These are phyloP conservation scores for Eupithecia tripunctaria DNA, from an alignment of 2,888 invertebrate genomes.

Conservation along the genomic window DNA sequence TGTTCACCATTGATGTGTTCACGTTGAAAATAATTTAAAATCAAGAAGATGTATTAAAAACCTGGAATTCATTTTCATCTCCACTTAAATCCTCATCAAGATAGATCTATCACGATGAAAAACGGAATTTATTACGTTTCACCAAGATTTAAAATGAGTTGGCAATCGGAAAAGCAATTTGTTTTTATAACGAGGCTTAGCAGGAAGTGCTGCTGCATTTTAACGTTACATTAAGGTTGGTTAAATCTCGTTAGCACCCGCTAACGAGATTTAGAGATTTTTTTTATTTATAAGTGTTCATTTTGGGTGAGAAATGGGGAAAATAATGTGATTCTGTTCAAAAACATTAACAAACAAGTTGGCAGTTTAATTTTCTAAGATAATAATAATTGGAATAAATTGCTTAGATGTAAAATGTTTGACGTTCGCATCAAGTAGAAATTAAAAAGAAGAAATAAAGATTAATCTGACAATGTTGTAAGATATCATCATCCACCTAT, in stretches of 20 bases:
- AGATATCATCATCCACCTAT: too few relatives aligned
- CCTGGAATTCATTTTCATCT: background rate
- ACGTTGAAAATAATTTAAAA: background rate
- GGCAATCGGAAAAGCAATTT: constrained; percentile 17
- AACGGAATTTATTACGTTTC: background rate
- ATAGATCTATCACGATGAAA: background rate
- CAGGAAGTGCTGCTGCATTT: background rate
- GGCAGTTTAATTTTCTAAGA: too few relatives aligned
- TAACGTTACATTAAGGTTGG: constrained; percentile 3
- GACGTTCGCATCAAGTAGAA: too few relatives aligned
- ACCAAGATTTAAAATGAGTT: constrained; percentile 8
- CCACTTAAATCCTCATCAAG: background rate
- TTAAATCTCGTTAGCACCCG: background rate
- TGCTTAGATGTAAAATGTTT: background rate
- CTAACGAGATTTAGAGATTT: too few relatives aligned
- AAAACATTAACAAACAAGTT: background rate
- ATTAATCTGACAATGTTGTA: too few relatives aligned
- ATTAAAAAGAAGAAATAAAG: too few relatives aligned
- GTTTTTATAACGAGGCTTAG: constrained; percentile 6
- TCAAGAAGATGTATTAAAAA: background rate
- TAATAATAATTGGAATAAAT: too few relatives aligned
- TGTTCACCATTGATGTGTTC: too few relatives aligned
- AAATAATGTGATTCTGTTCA: background rate
- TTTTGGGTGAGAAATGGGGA: background rate
- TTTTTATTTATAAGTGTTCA: background rate